Percentiles rank a stretch among this genome's conserved stretches.
Evolutionary conservation across 2,113 vertebrate genomes (phyloP).

Genomic region (Nyctereutes procyonoides): DNA sequence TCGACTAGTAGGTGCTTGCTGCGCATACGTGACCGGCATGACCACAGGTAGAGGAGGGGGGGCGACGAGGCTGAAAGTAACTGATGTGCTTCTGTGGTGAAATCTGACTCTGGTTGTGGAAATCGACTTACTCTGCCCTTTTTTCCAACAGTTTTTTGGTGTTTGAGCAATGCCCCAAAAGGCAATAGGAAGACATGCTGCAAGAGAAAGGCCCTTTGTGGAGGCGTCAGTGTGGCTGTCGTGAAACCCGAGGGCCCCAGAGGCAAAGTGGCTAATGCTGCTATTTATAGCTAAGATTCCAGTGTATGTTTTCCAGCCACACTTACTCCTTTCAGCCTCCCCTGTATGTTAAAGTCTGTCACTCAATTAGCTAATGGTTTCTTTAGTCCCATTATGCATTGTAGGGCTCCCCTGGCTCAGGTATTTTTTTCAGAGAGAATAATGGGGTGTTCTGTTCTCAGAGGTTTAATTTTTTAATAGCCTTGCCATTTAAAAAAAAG

Average conservation of each 20-base stretch:
- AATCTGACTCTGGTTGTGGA: not conserved
- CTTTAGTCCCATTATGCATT: conserved; percentile 74
- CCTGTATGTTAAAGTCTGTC: not conserved
- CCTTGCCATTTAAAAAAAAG: conserved; percentile 51
- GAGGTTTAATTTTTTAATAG: conserved; percentile 71
- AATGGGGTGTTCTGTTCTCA: conserved; percentile 75
- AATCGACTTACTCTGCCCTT: not conserved
- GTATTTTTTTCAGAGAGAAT: conserved; percentile 40
- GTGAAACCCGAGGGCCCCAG: conserved; percentile 58
- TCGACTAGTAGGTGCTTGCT: not conserved
- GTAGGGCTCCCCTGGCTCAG: conserved; percentile 50
- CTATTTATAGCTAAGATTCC: conserved; percentile 73
- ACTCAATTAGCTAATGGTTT: conserved; percentile 76
- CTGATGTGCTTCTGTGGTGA: not conserved
- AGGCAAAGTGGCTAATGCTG: conserved; percentile 23
- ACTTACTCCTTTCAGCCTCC: not conserved
- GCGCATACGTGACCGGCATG: not conserved
- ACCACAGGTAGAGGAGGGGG: not conserved
- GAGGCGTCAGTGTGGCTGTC: not conserved
- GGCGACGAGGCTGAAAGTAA: not conserved
- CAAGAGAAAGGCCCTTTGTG: conserved; percentile 75
- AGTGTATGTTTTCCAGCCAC: conserved; percentile 70
- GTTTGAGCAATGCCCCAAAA: conserved; percentile 35
- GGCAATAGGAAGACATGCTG: not conserved
- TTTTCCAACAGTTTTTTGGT: not conserved